These are phyloP conservation scores for Episyrphus balteatus DNA, from an alignment of 1,140 invertebrate species.

Conservation along the genomic window DNA sequence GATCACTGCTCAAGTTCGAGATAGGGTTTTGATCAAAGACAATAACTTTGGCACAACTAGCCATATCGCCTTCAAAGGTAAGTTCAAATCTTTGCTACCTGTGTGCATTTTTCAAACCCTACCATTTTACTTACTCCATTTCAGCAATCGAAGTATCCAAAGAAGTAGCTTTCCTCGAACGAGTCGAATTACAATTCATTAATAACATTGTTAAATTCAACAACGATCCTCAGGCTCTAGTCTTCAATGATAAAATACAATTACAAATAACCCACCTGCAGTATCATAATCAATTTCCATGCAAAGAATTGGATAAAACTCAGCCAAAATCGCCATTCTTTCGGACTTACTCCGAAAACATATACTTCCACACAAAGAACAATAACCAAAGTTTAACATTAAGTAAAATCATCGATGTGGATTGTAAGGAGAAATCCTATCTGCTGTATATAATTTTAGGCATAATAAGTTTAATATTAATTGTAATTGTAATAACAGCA, in stretches of 20 bases:
- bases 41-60: slow-evolving; percentile 28
- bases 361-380: slow-evolving; percentile 10
- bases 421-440: slow-evolving; percentile 13
- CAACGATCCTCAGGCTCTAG: slow-evolving; percentile 11
- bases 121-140: no score
- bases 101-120: no score
- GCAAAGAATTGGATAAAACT: slow-evolving; percentile 19
- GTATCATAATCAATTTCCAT: slow-evolving; percentile 23
- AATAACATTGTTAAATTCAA: slow-evolving; percentile 24
- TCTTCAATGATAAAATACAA: slow-evolving; percentile 21
- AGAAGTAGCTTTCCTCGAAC: slow-evolving; percentile 25
- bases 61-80: slow-evolving; percentile 24
- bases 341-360: slow-evolving; percentile 19
- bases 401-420: slow-evolving; percentile 9
- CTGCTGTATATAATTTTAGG: slow-evolving; percentile 22
- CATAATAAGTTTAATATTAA: slow-evolving; percentile 31
- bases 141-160: slow-evolving; percentile 22
- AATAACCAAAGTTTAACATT: slow-evolving; percentile 14
- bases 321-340: slow-evolving; percentile 22
- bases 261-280: slow-evolving; percentile 19
- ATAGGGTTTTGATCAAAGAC: slow-evolving; percentile 18
- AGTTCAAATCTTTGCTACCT: neutral
- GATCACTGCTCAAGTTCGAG: slow-evolving; percentile 23
- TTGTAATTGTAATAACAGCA: slow-evolving; percentile 30
- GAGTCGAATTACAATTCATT: slow-evolving; percentile 26